Conservation (phyloP, 1,140 invertebrate species). For the Drosophila bocki region DNA sequence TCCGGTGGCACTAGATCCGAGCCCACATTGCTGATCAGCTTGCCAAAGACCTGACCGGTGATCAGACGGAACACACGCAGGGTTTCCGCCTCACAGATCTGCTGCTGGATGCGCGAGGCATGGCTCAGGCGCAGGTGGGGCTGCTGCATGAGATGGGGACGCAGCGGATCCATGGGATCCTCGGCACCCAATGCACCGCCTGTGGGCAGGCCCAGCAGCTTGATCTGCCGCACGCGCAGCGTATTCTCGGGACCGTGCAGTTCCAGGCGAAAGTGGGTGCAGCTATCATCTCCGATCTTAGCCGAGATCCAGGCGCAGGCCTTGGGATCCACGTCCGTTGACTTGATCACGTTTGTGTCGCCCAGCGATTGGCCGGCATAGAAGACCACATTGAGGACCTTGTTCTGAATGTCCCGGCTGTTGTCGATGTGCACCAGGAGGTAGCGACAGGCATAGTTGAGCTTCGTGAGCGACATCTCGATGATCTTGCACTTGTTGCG, state of each 20-base stretch:
- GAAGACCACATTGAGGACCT: slow-evolving; percentile 93
- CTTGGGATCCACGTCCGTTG: slow-evolving; percentile 93
- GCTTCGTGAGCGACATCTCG: slow-evolving; percentile 86
- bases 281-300: slow-evolving; percentile 87
- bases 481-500: slow-evolving; percentile 94
- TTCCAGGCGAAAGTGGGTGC: slow-evolving; percentile 89
- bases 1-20: slow-evolving; percentile 41
- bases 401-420: slow-evolving; percentile 96
- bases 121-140: slow-evolving; percentile 65
- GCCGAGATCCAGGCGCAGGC: slow-evolving; percentile 94
- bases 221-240: slow-evolving; percentile 94
- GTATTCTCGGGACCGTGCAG: slow-evolving; percentile 96
- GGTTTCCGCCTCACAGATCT: slow-evolving; percentile 96
- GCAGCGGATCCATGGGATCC: neutral
- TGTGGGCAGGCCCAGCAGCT: slow-evolving; percentile 74
- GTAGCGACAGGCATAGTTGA: slow-evolving; percentile 84
- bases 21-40: slow-evolving; percentile 88
- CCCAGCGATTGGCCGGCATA: slow-evolving; percentile 92
- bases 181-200: slow-evolving; percentile 4
- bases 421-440: slow-evolving; percentile 97
- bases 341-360: slow-evolving; percentile 92
- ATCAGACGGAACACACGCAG: slow-evolving; percentile 97
- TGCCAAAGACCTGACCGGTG: slow-evolving; percentile 95
- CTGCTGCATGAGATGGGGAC: slow-evolving; percentile 41
- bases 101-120: slow-evolving; percentile 90